Conservation (phyloP, 2,888 invertebrate genomes). For the Unio delphinus region DNA sequence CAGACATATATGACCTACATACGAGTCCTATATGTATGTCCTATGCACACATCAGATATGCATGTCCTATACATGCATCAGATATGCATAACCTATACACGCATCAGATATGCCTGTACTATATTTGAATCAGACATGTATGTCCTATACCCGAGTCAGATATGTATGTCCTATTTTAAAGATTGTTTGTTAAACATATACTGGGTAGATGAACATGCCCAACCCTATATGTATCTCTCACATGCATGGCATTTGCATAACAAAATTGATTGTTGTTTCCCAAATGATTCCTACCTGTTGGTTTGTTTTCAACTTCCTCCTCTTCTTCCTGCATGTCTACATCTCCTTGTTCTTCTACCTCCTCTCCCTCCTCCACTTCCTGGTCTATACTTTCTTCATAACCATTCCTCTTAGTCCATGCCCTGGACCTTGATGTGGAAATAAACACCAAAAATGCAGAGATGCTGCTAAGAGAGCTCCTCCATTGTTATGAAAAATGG, state of each 20-base stretch:
- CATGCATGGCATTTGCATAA: not conserved
- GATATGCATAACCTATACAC: no score
- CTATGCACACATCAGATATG: no score
- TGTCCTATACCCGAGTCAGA: no score
- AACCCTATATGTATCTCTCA: not conserved
- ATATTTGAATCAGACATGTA: no score
- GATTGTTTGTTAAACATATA: not conserved
- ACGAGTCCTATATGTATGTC: no score
- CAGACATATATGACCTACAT: no score
- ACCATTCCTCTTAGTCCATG: slow-evolving; percentile 1
- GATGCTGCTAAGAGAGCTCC: no score
- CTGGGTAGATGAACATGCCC: not conserved
- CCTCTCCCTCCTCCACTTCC: slow-evolving; percentile 20
- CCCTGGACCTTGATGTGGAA: not conserved
- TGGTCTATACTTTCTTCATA: slow-evolving; percentile 3
- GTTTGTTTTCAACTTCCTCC: slow-evolving; percentile 8
- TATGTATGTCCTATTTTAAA: no score
- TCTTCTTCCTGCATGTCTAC: slow-evolving; percentile 16
- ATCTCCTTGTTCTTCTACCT: slow-evolving; percentile 21
- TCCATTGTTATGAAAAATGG: no score
- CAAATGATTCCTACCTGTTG: slow-evolving; percentile 9
- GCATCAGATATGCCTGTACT: no score
- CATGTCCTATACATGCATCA: no score
- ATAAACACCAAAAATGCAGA: no score
- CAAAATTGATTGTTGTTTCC: not conserved